Evolutionary conservation across 2,888 invertebrate genomes (phyloP).

Genomic region (Callyntrura guangdongensis): DNA sequence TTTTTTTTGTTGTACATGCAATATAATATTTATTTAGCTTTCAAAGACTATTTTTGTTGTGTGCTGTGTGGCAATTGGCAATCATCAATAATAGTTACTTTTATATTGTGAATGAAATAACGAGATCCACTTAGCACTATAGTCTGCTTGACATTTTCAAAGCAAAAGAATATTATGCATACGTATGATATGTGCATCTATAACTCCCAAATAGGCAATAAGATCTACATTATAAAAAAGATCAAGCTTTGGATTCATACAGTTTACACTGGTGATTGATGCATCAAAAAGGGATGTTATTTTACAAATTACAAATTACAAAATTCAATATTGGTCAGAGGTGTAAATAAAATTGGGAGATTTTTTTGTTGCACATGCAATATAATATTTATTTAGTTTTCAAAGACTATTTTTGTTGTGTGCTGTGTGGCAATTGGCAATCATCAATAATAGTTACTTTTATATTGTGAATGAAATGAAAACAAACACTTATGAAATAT

Average conservation of each 20-base stretch:
- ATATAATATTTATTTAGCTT: not conserved
- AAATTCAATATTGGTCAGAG: not conserved
- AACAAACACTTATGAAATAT: not conserved
- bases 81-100: no score
- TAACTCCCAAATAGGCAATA: no score
- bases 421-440: no score
- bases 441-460: no score
- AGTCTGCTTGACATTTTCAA: not conserved
- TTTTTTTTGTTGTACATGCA: not conserved
- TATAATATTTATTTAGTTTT: not conserved
- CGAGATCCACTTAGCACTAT: not conserved
- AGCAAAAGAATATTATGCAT: no score
- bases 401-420: not conserved
- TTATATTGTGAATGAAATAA: no score
- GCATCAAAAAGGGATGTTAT: not conserved
- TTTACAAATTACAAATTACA: no score
- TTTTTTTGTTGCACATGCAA: not conserved
- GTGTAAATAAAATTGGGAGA: conserved; percentile 7
- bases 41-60: not conserved
- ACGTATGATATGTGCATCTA: no score
- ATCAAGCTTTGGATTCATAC: conserved; percentile 19
- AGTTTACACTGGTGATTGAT: not conserved
- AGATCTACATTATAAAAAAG: no score
- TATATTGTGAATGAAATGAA: no score
- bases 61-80: no score